Evolutionary conservation across 2,113 vertebrate genomes (phyloP).

Genomic region (Ciconia maguari): DNA sequence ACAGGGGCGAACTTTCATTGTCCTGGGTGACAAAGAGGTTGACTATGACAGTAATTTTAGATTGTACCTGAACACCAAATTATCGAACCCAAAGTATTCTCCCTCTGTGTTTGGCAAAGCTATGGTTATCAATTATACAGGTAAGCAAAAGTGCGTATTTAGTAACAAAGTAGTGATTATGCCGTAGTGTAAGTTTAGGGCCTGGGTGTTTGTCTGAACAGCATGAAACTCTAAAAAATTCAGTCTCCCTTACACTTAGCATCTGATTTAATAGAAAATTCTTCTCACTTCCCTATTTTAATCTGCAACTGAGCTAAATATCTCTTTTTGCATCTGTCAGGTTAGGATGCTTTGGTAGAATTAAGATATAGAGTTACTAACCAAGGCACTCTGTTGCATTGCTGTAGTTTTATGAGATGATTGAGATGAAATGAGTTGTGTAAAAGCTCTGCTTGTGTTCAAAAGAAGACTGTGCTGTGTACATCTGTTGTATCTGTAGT

Average conservation of each 20-base stretch:
- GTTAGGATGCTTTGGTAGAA: neutral
- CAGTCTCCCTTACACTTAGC: neutral
- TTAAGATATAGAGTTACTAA: neutral
- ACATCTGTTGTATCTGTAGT: constrained; percentile 68
- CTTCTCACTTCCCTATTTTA: neutral
- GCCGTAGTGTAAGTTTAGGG: neutral
- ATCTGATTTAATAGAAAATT: neutral
- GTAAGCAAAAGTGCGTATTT: constrained; percentile 65
- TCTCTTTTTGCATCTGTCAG: neutral
- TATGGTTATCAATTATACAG: constrained; percentile 97
- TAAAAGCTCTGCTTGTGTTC: neutral
- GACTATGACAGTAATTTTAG: constrained; percentile 92
- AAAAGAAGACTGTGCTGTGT: neutral
- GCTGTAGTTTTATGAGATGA: neutral
- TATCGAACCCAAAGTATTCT: constrained; percentile 89
- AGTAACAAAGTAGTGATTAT: neutral
- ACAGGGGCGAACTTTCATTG: constrained; percentile 84
- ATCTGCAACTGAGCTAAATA: neutral
- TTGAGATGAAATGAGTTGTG: neutral
- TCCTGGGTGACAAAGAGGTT: constrained; percentile 92
- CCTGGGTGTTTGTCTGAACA: neutral
- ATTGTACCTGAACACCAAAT: constrained; percentile 93
- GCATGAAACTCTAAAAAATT: neutral
- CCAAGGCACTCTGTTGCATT: neutral
- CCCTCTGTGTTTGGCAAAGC: constrained; percentile 95